phyloP scores from a whole-genome alignment of 2,797 vertebrate species.

The Schizopygopsis pylzovi region DNA sequence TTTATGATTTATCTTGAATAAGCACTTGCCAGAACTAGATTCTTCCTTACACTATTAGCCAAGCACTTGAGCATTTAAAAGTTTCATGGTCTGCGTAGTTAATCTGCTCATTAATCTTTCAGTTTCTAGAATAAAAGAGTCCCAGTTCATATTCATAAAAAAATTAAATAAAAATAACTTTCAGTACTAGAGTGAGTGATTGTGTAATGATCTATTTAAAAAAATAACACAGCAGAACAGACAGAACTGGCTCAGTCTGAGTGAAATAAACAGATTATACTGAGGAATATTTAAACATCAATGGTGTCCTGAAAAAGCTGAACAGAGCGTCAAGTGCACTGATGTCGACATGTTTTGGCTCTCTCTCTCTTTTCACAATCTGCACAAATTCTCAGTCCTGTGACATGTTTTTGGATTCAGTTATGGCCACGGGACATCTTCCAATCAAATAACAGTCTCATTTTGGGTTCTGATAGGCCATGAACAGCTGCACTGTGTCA shows the following conservation, averaged over 20 bases:
- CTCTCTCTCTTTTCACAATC: not conserved
- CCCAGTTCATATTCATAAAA: conserved; percentile 15
- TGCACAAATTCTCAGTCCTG: not conserved
- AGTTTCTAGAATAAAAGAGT: conserved; percentile 38
- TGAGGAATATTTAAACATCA: conserved; percentile 28
- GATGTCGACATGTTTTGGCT: conserved; percentile 12
- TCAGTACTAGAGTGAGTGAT: conserved; percentile 17
- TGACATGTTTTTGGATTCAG: conserved; percentile 20
- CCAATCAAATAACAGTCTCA: conserved; percentile 1
- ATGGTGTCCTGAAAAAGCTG: conserved; percentile 8
- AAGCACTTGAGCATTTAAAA: conserved; percentile 44
- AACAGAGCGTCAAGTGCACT: not conserved
- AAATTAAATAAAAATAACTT: not conserved
- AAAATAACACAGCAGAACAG: not conserved
- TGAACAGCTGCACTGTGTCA: conserved; percentile 17
- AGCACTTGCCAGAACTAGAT: conserved; percentile 36
- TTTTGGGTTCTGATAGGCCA: not conserved
- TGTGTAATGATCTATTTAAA: conserved; percentile 31
- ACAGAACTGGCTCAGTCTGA: conserved; percentile 18
- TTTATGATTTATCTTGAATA: conserved; percentile 42
- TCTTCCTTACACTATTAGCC: conserved; percentile 32
- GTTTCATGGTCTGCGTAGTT: conserved; percentile 47
- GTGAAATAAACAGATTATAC: conserved; percentile 32
- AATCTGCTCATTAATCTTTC: conserved; percentile 57
- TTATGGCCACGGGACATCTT: not conserved